These are phyloP conservation scores for Balaeniceps rex DNA, from an alignment of 2,113 vertebrate genomes.

Conservation along the genomic window DNA sequence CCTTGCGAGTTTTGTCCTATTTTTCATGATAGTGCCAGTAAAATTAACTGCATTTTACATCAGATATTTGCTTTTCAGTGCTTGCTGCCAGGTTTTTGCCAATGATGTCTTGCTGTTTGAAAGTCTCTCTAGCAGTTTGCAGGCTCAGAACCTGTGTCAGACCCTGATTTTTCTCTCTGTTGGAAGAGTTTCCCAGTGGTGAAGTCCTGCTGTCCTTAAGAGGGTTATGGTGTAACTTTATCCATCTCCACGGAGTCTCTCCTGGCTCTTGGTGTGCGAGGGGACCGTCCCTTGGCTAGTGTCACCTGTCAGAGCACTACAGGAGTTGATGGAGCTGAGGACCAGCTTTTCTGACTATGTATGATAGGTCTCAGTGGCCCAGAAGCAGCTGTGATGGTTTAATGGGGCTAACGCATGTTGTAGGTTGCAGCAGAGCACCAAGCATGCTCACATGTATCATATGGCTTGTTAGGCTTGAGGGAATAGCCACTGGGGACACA, in stretches of 20 bases:
- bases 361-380: neutral
- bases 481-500: neutral
- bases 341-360: neutral
- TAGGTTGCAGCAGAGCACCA: neutral
- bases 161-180: neutral
- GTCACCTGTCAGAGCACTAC: neutral
- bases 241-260: neutral
- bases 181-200: neutral
- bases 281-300: neutral
- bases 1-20: neutral
- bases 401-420: neutral
- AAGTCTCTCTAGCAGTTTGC: neutral
- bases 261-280: neutral
- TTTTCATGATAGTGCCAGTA: neutral
- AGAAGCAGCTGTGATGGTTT: neutral
- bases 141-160: neutral
- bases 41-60: neutral
- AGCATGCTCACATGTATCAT: fast-evolving
- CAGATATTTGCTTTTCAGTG: neutral
- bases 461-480: neutral
- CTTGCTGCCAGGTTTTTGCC: neutral
- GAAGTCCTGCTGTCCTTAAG: neutral
- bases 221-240: neutral
- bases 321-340: neutral
- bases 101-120: neutral